These are phyloP conservation scores for Bombus picipes DNA, from an alignment of 1,140 invertebrate genomes.

Conservation along the genomic window DNA sequence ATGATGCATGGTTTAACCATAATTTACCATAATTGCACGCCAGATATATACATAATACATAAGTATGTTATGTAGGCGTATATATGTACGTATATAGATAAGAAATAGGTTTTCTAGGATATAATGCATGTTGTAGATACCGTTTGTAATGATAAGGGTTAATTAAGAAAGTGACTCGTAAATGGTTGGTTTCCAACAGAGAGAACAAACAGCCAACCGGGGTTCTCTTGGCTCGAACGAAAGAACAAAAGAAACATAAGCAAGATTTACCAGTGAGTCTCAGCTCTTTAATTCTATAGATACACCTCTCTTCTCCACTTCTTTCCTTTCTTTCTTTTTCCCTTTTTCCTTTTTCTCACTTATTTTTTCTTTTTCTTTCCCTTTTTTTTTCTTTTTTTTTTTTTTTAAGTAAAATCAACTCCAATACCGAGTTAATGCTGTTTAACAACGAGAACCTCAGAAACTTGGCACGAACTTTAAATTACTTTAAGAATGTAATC, in stretches of 20 bases:
- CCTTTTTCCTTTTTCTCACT: not conserved
- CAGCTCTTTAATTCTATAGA: conserved; percentile 59
- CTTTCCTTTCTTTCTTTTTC: not conserved
- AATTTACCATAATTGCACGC: conserved; percentile 35
- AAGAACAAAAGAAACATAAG: conserved; percentile 56
- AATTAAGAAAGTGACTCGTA: conserved; percentile 66
- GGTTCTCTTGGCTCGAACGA: conserved; percentile 28
- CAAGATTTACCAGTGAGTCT: conserved; percentile 61
- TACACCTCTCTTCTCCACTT: not conserved
- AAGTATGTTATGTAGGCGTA: no score
- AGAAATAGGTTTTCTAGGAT: conserved; percentile 31
- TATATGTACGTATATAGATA: not conserved
- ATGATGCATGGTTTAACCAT: conserved; percentile 24
- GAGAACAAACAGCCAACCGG: conserved; percentile 44
- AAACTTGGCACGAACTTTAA: conserved; percentile 54
- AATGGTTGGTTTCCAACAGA: conserved; percentile 57
- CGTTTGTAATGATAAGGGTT: conserved; percentile 63
- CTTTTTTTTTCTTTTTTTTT: not conserved
- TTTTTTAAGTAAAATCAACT: conserved; percentile 47
- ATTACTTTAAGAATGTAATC: conserved; percentile 65
- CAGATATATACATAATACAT: not conserved
- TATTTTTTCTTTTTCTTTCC: not conserved
- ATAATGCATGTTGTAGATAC: conserved; percentile 18
- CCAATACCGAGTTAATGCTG: conserved; percentile 59
- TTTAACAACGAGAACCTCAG: conserved; percentile 58